phyloP scores from a whole-genome alignment of 1,140 invertebrate species.

The Eulimnadia texana region DNA sequence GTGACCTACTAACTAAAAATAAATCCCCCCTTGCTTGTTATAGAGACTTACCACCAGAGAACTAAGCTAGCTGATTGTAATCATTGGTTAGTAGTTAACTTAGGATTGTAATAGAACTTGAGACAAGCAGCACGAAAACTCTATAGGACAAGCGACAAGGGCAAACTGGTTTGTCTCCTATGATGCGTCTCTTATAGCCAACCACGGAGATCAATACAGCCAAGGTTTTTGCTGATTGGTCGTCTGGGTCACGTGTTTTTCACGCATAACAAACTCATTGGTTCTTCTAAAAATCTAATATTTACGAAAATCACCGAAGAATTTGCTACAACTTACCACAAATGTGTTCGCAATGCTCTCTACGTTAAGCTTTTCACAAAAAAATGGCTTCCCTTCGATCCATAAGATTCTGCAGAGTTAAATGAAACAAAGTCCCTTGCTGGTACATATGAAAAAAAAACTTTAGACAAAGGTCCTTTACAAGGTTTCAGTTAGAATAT shows the following conservation, averaged over 20 bases:
- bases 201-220: background rate
- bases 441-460: background rate
- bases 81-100: no score
- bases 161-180: background rate
- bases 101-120: no score
- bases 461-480: background rate
- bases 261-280: background rate
- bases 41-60: no score
- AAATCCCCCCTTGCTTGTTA: background rate
- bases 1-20: background rate
- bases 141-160: background rate
- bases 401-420: background rate
- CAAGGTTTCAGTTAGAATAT: no score
- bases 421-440: background rate
- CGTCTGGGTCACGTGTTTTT: background rate
- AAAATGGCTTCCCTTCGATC: background rate
- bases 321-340: no score
- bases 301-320: no score
- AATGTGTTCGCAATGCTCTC: no score
- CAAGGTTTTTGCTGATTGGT: background rate
- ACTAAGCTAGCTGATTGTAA: background rate
- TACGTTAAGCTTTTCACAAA: no score
- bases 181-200: background rate
- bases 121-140: no score
- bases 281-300: no score